Conservation (phyloP, 30 jellyfish, hydroid and myxozoan species). For the Chironex yamaguchii region DNA sequence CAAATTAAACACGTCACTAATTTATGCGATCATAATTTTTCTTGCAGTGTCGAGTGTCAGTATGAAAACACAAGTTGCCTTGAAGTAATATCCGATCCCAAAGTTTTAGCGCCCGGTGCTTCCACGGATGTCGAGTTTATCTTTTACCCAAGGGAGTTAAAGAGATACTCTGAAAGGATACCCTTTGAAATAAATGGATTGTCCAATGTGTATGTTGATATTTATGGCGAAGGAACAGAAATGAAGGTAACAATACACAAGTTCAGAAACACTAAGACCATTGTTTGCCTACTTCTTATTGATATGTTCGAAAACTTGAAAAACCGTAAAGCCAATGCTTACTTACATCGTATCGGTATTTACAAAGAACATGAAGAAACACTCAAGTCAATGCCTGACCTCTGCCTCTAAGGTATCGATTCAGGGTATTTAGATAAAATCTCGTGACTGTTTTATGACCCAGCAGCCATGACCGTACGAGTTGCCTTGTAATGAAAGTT, state of each 20-base stretch:
- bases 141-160: conserved; percentile 88
- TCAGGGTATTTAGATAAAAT: too few relatives aligned
- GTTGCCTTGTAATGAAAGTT: too few relatives aligned
- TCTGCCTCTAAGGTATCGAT: too few relatives aligned
- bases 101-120: conserved; percentile 74
- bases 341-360: background rate
- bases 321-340: background rate
- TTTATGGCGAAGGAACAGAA: conserved; percentile 91
- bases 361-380: background rate
- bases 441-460: too few relatives aligned
- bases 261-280: too few relatives aligned
- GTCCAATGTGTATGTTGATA: conserved; percentile 65
- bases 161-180: conserved; percentile 69
- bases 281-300: too few relatives aligned
- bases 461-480: too few relatives aligned
- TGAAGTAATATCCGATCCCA: conserved; percentile 78
- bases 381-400: background rate
- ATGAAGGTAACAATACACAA: conserved; percentile 83
- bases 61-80: conserved; percentile 52
- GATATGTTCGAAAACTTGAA: too few relatives aligned
- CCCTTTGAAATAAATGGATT: conserved; percentile 88
- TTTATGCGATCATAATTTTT: too few relatives aligned
- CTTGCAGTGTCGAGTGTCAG: conserved; percentile 82
- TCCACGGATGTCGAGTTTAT: conserved; percentile 69
- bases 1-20: too few relatives aligned